Percentiles rank a stretch among this genome's conserved stretches.
phyloP scores from a whole-genome alignment of 53 echinoderm and acorn worm genomes.

The Hippasteria phrygiana region DNA sequence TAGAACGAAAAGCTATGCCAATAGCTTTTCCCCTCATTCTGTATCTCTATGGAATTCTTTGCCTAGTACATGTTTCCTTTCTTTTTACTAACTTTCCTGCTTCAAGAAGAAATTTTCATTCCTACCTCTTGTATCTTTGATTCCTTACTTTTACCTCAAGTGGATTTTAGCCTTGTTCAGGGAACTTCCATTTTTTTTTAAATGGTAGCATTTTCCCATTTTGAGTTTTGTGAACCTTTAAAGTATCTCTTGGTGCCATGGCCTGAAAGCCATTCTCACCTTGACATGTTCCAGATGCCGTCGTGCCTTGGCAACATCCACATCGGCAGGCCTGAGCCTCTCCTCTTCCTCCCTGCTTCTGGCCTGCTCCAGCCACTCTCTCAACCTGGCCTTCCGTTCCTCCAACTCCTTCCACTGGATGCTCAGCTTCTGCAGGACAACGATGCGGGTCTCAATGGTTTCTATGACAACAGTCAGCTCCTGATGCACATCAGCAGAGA shows the following conservation, averaged over 20 bases:
- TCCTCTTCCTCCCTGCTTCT: constrained; percentile 67
- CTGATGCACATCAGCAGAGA: constrained; percentile 70
- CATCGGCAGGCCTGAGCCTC: constrained; percentile 71
- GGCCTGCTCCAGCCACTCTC: constrained; percentile 78
- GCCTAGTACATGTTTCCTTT: too few relatives aligned
- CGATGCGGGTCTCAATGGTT: constrained; percentile 68
- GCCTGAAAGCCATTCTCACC: constrained; percentile 14
- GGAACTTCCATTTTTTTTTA: too few relatives aligned
- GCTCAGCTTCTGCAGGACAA: constrained; percentile 50
- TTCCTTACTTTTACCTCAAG: too few relatives aligned
- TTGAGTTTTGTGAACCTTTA: too few relatives aligned
- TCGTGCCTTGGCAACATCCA: constrained; percentile 68
- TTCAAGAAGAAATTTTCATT: too few relatives aligned
- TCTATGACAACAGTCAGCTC: constrained; percentile 70
- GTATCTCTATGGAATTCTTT: too few relatives aligned
- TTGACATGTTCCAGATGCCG: constrained; percentile 49
- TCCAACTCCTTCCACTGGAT: constrained; percentile 79
- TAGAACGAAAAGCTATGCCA: too few relatives aligned
- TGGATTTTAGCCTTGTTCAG: too few relatives aligned
- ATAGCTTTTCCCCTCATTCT: too few relatives aligned
- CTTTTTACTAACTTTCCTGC: too few relatives aligned
- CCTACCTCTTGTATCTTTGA: too few relatives aligned
- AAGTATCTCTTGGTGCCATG: not conserved
- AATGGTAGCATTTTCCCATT: too few relatives aligned
- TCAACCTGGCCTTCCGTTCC: constrained; percentile 58